Conservation (phyloP, 1,140 invertebrate genomes). For the Ylistrum balloti region DNA sequence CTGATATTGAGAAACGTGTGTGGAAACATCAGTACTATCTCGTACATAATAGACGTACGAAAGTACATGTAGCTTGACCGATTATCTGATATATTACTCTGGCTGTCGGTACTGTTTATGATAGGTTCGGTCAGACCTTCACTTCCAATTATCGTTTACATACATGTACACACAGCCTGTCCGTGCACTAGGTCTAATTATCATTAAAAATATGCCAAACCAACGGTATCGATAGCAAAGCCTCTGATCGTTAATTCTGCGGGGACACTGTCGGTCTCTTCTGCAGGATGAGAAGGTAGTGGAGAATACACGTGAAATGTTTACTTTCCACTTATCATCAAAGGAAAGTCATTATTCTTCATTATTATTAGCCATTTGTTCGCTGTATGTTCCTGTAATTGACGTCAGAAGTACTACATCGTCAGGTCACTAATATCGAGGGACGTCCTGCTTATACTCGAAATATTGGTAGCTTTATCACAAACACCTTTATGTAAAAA, state of each 20-base stretch:
- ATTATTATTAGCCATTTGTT: constrained; percentile 31
- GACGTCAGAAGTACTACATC: background rate
- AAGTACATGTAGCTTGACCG: background rate
- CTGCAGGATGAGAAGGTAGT: background rate
- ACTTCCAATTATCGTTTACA: background rate
- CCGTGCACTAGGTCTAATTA: background rate
- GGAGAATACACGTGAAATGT: background rate
- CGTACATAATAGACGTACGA: background rate
- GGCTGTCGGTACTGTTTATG: background rate
- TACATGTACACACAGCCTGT: background rate
- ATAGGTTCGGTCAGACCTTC: background rate
- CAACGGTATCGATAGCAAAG: background rate
- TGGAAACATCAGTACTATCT: too few species aligned
- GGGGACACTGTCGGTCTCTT: too few species aligned
- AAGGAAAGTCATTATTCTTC: background rate
- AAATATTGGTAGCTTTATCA: too few species aligned
- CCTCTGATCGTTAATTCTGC: background rate
- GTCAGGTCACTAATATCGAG: background rate
- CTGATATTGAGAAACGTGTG: too few species aligned
- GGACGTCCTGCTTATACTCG: background rate
- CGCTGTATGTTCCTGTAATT: background rate
- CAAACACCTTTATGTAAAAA: too few species aligned
- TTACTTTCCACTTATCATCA: constrained; percentile 8
- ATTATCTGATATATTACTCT: background rate
- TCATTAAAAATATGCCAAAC: background rate